phyloP scores from a whole-genome alignment of 2,797 vertebrate species.

The Muscicapa comitata region DNA sequence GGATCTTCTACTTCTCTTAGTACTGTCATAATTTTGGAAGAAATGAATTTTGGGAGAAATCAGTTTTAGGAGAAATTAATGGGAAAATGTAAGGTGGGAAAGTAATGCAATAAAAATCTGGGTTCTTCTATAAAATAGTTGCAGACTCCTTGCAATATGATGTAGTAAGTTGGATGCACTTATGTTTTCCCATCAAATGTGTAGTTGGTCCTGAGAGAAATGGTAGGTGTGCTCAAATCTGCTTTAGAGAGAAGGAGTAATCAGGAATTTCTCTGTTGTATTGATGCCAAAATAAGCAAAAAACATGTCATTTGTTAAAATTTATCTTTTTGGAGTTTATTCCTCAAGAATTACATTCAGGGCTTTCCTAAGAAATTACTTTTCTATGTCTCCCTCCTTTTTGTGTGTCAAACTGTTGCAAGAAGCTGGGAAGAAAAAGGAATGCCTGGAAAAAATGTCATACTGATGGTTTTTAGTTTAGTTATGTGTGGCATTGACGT shows the following conservation, averaged over 20 bases:
- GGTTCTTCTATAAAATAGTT: neutral
- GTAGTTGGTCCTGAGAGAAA: neutral
- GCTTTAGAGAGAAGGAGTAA: neutral
- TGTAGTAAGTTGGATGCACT: neutral
- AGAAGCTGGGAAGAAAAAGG: neutral
- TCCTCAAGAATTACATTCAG: neutral
- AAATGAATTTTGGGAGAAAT: neutral
- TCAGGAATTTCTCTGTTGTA: neutral
- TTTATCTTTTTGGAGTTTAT: accelerated
- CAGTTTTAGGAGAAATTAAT: neutral
- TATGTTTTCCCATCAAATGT: neutral
- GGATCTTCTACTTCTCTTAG: neutral
- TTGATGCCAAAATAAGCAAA: neutral
- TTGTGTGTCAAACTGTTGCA: neutral
- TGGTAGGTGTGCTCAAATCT: neutral
- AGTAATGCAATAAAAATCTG: neutral
- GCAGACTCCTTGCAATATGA: neutral
- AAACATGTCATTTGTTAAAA: accelerated
- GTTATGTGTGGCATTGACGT: neutral
- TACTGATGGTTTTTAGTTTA: neutral
- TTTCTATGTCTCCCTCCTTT: neutral
- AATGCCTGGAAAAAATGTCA: neutral
- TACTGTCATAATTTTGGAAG: neutral
- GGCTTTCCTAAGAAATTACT: neutral
- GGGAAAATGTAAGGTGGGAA: neutral